phyloP scores from a whole-genome alignment of 2,797 vertebrate species.

The Oreochromis mossambicus region DNA sequence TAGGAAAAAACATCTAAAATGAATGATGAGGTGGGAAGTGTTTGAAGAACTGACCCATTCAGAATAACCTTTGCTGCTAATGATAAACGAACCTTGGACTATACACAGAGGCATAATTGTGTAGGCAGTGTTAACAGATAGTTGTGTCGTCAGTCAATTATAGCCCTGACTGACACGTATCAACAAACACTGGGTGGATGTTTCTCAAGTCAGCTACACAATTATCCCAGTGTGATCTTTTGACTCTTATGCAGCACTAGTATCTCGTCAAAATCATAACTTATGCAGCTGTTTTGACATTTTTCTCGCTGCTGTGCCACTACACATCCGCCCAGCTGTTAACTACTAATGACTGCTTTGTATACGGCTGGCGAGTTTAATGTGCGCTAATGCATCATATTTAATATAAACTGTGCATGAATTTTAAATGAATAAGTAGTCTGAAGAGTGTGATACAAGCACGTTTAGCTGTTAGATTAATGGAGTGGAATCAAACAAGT shows the following conservation, averaged over 20 bases:
- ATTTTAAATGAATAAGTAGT: neutral
- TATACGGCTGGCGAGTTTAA: neutral
- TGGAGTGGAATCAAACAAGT: neutral
- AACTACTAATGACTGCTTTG: neutral
- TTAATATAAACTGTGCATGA: neutral
- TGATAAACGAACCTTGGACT: neutral
- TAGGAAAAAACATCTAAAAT: neutral
- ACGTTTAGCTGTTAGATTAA: neutral
- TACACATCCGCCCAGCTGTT: neutral
- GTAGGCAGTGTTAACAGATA: neutral
- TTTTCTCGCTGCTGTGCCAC: neutral
- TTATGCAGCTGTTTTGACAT: neutral
- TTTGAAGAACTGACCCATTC: neutral
- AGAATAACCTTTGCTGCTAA: neutral
- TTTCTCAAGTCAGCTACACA: neutral
- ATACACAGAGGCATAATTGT: neutral
- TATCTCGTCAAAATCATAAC: neutral
- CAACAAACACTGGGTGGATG: neutral
- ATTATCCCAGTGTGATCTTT: neutral
- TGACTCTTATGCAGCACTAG: neutral
- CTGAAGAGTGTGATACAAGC: neutral
- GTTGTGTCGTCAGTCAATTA: neutral
- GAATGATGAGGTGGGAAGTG: neutral
- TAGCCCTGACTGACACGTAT: neutral
- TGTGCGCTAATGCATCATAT: neutral